These are phyloP conservation scores for Emydocephalus ijimae DNA, from an alignment of 2,113 vertebrate genomes.

Conservation along the genomic window DNA sequence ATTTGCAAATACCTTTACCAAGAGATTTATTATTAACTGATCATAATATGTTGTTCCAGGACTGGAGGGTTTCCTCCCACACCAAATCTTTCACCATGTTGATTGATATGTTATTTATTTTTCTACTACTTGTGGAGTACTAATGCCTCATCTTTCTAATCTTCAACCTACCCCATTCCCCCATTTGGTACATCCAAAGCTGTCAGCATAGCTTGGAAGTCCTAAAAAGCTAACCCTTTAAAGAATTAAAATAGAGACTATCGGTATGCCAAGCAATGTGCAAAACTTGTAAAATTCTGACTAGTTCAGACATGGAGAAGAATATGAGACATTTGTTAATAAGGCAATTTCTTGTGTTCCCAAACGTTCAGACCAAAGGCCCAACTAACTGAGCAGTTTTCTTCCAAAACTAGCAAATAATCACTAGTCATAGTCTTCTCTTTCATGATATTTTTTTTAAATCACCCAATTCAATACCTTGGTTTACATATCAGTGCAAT, in stretches of 20 bases:
- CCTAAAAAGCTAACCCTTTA: not conserved
- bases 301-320: not conserved
- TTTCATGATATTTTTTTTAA: not conserved
- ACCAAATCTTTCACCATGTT: not conserved
- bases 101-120: not conserved
- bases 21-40: not conserved
- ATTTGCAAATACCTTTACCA: not conserved
- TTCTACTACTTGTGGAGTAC: not conserved
- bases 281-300: not conserved
- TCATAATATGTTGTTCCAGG: not conserved
- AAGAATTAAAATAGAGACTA: not conserved
- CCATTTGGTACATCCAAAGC: not conserved
- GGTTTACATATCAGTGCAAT: rapidly evolving
- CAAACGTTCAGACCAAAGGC: not conserved
- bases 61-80: not conserved
- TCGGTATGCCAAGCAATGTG: not conserved
- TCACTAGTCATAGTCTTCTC: not conserved
- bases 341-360: not conserved
- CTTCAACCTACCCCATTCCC: not conserved
- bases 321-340: not conserved
- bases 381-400: not conserved
- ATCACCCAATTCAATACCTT: not conserved
- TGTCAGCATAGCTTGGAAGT: not conserved
- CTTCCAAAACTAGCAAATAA: not conserved
- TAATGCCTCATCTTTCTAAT: not conserved